Base-by-base conservation (phyloP, 2,888 invertebrate genomes). In the Calameuta pallipes region DNA sequence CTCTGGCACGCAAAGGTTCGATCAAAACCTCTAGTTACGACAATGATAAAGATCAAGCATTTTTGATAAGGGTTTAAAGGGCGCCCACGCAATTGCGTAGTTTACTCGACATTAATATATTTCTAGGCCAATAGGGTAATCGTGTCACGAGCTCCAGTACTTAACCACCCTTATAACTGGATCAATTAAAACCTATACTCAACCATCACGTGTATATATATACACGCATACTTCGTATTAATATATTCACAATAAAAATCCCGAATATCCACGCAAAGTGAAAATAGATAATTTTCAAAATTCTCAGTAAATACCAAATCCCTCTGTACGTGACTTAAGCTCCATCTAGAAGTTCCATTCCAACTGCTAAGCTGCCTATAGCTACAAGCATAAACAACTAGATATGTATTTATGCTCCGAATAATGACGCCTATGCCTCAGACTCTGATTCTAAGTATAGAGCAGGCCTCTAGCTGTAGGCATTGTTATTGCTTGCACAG, bases 401-500 rank as follows among this genome's bases (percentile, higher is more conserved):
- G 56, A 56, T 56, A 56, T 56, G 56, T 56, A 56, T 56, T 56
- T 56, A 56, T 56, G 56, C 56, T 23, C 23, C 56, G 56, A 56
- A 56, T 56, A 56, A 56, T 56, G 56, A 56, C 56, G 56, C 23
- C 56, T 56, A 56, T 56, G 56, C 56, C 56, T 56, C 56, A 56
- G 56, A 56, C 56, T 56, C 23, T 23, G 56, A 56, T 56, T 56
- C 85, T 87, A 89, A 89, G 85, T 89, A 88, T 88, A 88, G 86
- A 82, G 81, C 80, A 56, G 81, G 77, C 31, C 13, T 78, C 81
- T 84, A 82, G 85, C 86, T 86, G 84, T 81, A 84, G 85, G 88
- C 86, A 90, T 90, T 90, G 89, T 90, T 90, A 87, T 89, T 87
- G 89, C 88, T 87, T 84, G 86, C 84, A 86, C 85, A 85, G 87